These are phyloP conservation scores for Oncopeltus fasciatus DNA, from an alignment of 1,140 invertebrate genomes.

Conservation along the genomic window DNA sequence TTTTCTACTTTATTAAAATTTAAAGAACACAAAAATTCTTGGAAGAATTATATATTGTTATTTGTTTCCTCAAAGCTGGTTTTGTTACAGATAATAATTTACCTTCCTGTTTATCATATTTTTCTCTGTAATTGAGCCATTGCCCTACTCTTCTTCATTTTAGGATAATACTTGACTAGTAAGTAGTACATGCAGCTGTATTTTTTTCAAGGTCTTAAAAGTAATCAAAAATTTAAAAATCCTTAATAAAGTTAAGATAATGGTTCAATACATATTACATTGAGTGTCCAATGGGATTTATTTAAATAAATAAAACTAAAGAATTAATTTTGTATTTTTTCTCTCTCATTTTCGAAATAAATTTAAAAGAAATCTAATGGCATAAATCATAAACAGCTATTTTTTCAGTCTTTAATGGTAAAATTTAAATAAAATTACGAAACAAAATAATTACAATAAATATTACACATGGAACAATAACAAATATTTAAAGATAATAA, in stretches of 20 bases:
- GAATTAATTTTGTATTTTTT: too few relatives aligned
- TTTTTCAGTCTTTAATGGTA: slow-evolving; percentile 16
- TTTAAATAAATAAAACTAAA: too few relatives aligned
- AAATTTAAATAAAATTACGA: slow-evolving; percentile 10
- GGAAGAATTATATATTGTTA: too few relatives aligned
- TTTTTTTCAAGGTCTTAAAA: background rate
- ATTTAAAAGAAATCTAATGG: slow-evolving; percentile 4
- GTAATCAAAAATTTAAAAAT: background rate
- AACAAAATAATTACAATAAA: background rate
- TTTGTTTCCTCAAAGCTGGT: too few relatives aligned
- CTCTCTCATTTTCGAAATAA: too few relatives aligned
- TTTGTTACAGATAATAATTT: too few relatives aligned
- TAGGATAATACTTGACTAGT: too few relatives aligned
- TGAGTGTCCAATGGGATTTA: background rate
- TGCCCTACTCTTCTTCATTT: too few relatives aligned
- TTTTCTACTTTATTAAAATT: slow-evolving; percentile 18
- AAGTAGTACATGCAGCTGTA: background rate
- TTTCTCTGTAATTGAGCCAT: too few relatives aligned
- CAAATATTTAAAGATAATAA: background rate
- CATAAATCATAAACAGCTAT: background rate
- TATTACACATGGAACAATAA: background rate
- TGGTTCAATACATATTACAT: background rate
- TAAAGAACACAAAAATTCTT: too few relatives aligned
- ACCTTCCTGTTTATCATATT: too few relatives aligned
- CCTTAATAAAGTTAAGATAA: background rate